These are phyloP conservation scores for Psammodynastes pulverulentus DNA, from an alignment of 2,113 vertebrate genomes.

Conservation along the genomic window DNA sequence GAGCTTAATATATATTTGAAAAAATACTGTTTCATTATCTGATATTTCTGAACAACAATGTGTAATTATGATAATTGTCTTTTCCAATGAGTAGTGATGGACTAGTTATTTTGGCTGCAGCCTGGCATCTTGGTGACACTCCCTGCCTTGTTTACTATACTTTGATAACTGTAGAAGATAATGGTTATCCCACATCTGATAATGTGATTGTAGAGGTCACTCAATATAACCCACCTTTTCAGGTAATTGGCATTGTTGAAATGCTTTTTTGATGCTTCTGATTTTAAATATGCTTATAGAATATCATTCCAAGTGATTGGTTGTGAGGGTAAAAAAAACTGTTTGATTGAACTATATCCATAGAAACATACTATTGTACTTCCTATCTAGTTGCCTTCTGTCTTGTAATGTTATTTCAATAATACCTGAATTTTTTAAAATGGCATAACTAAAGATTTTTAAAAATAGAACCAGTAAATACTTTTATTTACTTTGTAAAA, in stretches of 20 bases:
- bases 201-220: constrained; percentile 90
- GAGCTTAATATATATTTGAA: neutral
- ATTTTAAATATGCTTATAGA: neutral
- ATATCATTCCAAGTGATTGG: neutral
- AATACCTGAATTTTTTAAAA: neutral
- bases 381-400: neutral
- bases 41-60: neutral
- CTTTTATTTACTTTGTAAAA: neutral
- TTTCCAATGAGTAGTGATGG: constrained; percentile 74
- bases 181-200: constrained; percentile 75
- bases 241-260: constrained; percentile 67
- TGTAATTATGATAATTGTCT: neutral
- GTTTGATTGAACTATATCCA: neutral
- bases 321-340: neutral
- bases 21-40: neutral
- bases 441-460: neutral
- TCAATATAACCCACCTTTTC: constrained; percentile 86
- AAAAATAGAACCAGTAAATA: neutral
- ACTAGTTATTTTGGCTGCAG: constrained; percentile 86
- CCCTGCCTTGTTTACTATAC: constrained; percentile 90
- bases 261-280: neutral
- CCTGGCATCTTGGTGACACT: constrained; percentile 85
- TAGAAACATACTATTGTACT: neutral
- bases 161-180: constrained; percentile 84
- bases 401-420: neutral